These are phyloP conservation scores for Ceriagrion tenellum DNA, from an alignment of 2,888 invertebrate species.

Conservation along the genomic window DNA sequence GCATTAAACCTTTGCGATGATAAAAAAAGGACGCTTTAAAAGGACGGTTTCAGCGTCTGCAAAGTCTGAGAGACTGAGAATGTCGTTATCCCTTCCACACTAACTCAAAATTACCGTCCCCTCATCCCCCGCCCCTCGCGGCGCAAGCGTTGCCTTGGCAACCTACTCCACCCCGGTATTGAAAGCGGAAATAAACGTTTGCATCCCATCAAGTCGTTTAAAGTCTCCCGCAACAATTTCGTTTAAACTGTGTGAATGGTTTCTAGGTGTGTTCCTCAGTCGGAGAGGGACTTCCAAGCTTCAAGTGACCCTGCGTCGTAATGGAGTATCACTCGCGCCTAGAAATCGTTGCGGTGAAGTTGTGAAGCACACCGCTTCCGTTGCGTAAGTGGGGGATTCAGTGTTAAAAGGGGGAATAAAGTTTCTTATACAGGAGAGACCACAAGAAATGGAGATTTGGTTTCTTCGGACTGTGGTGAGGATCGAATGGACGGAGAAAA, in stretches of 20 bases:
- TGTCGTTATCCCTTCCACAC: neutral
- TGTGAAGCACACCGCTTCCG: too few species aligned
- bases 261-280: neutral
- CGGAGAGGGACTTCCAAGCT: neutral
- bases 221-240: neutral
- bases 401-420: too few species aligned
- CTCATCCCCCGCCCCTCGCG: neutral
- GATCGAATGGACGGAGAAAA: too few species aligned
- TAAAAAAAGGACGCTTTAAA: slow-evolving; percentile 4
- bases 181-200: slow-evolving; percentile 11
- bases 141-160: neutral
- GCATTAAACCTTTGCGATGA: neutral
- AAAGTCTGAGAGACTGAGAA: neutral
- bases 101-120: neutral
- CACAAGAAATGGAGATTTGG: too few species aligned
- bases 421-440: too few species aligned
- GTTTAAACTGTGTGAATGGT: neutral
- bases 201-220: neutral
- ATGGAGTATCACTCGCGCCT: too few species aligned
- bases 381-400: too few species aligned
- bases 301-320: too few species aligned
- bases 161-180: neutral
- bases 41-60: neutral
- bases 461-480: too few species aligned
- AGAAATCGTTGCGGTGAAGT: too few species aligned